Conservation (phyloP, 2,113 vertebrate species). For the Clarias magur region DNA sequence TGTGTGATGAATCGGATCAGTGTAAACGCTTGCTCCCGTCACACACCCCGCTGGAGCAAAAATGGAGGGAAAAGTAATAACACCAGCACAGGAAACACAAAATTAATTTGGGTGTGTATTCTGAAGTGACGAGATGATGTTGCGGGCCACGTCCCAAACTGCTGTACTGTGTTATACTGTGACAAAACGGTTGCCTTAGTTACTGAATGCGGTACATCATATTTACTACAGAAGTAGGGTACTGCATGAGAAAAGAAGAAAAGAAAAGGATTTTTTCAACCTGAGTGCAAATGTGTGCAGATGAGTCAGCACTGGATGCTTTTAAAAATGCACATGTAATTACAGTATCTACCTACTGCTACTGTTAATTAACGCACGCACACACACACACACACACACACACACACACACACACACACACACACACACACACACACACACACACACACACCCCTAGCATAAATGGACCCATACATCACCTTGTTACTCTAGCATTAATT, state of each 20-base stretch:
- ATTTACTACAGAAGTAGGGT: not conserved
- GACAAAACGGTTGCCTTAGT: not conserved
- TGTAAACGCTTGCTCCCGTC: not conserved
- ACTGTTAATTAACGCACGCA: constrained; percentile 37
- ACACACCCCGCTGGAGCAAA: not conserved
- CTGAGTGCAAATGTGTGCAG: not conserved
- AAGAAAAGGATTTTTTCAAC: not conserved
- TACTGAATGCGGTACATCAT: not conserved
- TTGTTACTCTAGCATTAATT: constrained; percentile 24
- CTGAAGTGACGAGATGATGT: not conserved
- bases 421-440: constrained; percentile 20
- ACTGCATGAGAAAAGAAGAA: not conserved
- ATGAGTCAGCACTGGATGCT: not conserved
- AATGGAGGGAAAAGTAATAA: not conserved
- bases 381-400: constrained; percentile 20
- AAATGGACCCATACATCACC: constrained; percentile 22
- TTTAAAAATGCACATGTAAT: constrained; percentile 33
- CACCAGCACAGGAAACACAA: not conserved
- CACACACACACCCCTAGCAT: not conserved
- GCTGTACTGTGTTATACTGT: too few species aligned
- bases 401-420: constrained; percentile 22
- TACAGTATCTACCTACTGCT: constrained; percentile 6
- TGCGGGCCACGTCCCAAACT: not conserved
- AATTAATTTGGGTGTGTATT: not conserved
- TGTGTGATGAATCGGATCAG: constrained; percentile 4